Evolutionary conservation across 2,113 vertebrate species (phyloP).

Genomic region (Platysteira castanea): DNA sequence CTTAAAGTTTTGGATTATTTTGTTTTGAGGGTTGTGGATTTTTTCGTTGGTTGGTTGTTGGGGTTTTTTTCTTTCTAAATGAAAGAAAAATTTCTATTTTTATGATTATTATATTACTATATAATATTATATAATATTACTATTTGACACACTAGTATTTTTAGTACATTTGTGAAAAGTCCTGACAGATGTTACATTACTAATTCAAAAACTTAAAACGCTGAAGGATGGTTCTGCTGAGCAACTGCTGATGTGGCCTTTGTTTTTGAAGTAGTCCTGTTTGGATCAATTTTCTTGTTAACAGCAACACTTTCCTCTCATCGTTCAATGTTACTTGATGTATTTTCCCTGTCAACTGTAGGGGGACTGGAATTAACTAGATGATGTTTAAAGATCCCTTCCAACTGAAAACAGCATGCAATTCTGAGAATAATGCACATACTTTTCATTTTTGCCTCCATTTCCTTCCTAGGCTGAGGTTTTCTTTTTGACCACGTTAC

Average conservation of each 20-base stretch:
- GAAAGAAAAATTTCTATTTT: too few relatives aligned
- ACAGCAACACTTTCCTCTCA: background rate
- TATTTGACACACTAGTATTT: background rate
- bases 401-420: background rate
- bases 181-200: background rate
- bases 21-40: fast-evolving
- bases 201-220: background rate
- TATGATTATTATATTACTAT: too few relatives aligned
- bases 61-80: background rate
- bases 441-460: background rate
- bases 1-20: background rate
- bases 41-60: background rate
- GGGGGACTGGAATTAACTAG: background rate
- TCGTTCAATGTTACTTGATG: fast-evolving
- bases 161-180: background rate
- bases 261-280: background rate
- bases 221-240: background rate
- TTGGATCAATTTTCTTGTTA: background rate
- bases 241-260: background rate
- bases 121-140: background rate
- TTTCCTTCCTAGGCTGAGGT: background rate
- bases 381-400: background rate
- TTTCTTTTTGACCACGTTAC: background rate
- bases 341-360: background rate
- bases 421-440: background rate